Evolutionary conservation across 1,140 invertebrate genomes (phyloP).

Genomic region (Venturia canescens): DNA sequence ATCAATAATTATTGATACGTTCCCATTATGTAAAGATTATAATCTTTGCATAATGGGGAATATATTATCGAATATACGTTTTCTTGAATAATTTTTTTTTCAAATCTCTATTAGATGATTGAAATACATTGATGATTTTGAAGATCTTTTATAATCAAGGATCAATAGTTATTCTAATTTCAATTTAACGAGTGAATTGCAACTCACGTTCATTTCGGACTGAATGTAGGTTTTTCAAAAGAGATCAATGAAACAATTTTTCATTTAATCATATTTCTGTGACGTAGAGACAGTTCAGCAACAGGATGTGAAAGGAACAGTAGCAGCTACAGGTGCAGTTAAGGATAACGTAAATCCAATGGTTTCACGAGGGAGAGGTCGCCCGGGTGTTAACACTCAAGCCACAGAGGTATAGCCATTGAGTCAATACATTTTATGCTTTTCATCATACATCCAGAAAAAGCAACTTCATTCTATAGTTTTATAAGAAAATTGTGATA

Average conservation of each 20-base stretch:
- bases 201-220: background rate
- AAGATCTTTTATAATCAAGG: no score
- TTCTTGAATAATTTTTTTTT: no score
- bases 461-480: background rate
- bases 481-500: background rate
- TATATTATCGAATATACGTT: no score
- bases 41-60: no score
- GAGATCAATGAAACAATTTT: background rate
- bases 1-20: no score
- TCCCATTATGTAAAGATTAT: no score
- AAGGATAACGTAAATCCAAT: constrained; percentile 60
- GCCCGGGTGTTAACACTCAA: constrained; percentile 60
- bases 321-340: constrained; percentile 56
- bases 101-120: no score
- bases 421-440: constrained; percentile 42
- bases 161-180: no score
- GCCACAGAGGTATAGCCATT: constrained; percentile 71
- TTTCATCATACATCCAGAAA: background rate
- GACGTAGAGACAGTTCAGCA: constrained; percentile 40
- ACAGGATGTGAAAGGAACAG: constrained; percentile 57
- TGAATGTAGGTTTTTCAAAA: background rate
- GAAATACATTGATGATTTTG: no score
- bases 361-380: constrained; percentile 57
- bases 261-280: background rate
- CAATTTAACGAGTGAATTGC: no score